Base-by-base conservation (phyloP, 2,797 vertebrate species). In the Myoxocephalus aenaeus region DNA sequence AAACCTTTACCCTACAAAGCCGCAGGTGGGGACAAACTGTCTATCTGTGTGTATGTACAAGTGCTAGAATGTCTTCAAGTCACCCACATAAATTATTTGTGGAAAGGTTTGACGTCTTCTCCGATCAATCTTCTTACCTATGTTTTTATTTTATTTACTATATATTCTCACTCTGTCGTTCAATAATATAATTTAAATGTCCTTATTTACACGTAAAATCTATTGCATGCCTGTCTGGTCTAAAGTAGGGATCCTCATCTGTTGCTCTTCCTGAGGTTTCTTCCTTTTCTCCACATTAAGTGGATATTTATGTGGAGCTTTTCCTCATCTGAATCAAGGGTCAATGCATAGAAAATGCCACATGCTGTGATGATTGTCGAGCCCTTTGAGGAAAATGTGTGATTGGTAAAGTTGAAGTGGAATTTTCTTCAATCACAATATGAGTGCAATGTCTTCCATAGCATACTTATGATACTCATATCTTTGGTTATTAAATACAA, bases 1-100 rank as follows among this genome's bases (percentile, higher is more conserved):
- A 67, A 66, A 68, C 74, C 67, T 67, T 62, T 64, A 75, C 67
- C 72, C 72, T 50, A 18, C 4, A 72, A 32, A 75, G 14, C 42
- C 56, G 38, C 40, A 5, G 20, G 32, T 53, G 58, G 13, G 13
- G 68, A 22, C 7, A 59, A 69, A 69, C 25, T 57, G 7, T 63
- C 38, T 38, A 38, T 64, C 3, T 12, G 2, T 0, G 7, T 56
- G 14, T n/a, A 9, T 4, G 14, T 34, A 22, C 20, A 18, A 9
- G 4, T 20, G 46, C 34, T 14, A n/a, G 9, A 38, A 34, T 6
- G 44, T 58, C 40, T 36, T 5, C 10, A 18, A 38, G 18, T 50
- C 12, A 64, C 5, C 34, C 10, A 53, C 65, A 53, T 46, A 2
- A 6, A 34, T 18, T 53, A 4, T 63, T 29, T 1, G 5, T 22